These are phyloP conservation scores for Cyclura pinguis DNA, from an alignment of 2,797 vertebrate species.

Conservation along the genomic window DNA sequence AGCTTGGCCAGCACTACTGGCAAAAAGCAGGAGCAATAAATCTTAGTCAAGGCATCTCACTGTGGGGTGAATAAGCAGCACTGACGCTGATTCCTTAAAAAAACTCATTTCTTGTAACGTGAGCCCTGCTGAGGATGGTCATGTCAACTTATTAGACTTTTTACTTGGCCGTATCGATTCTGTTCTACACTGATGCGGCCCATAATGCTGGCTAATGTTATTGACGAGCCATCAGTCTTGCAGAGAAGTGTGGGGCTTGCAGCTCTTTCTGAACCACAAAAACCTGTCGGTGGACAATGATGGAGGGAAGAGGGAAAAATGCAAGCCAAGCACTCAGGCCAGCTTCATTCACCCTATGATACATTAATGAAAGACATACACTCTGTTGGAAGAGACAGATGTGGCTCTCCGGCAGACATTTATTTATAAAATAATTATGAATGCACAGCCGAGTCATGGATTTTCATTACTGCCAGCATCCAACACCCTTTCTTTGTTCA, in stretches of 20 bases:
- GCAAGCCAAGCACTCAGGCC: conserved; percentile 87
- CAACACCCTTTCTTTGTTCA: conserved; percentile 75
- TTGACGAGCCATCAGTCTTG: conserved; percentile 97
- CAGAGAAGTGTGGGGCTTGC: conserved; percentile 92
- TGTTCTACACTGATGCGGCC: conserved; percentile 92
- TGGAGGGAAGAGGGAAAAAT: conserved; percentile 80
- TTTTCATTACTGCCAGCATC: conserved; percentile 76
- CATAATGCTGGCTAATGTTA: conserved; percentile 98
- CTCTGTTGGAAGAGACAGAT: conserved; percentile 77
- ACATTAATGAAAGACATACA: conserved; percentile 79
- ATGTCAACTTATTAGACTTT: conserved; percentile 92
- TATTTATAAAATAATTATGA: conserved; percentile 88
- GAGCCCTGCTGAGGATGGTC: conserved; percentile 87
- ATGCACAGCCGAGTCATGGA: conserved; percentile 77
- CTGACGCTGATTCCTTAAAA: conserved; percentile 88
- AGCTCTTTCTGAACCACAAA: conserved; percentile 88
- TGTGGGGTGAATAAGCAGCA: conserved; percentile 78
- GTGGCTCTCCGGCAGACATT: conserved; percentile 80
- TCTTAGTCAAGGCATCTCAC: conserved; percentile 79
- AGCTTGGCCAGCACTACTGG: conserved; percentile 57
- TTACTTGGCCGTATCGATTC: conserved; percentile 94
- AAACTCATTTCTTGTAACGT: conserved; percentile 92
- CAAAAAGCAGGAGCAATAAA: conserved; percentile 77
- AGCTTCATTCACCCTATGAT: conserved; percentile 67
- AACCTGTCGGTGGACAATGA: conserved; percentile 88